Evolutionary conservation across 2,113 vertebrate genomes (phyloP).

Genomic region (Oncorhynchus keta): DNA sequence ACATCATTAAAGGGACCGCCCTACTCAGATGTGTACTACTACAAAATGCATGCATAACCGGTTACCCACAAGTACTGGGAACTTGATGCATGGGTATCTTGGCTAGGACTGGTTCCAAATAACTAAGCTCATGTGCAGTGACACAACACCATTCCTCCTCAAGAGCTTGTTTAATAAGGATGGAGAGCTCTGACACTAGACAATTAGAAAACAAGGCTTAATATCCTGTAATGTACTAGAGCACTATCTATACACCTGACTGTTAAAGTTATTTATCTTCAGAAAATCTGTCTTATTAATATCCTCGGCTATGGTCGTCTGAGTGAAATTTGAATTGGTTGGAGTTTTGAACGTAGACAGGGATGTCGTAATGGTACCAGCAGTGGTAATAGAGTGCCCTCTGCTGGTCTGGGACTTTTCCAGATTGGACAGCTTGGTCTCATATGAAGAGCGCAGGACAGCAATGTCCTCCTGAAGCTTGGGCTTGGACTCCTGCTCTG

Average conservation of each 20-base stretch:
- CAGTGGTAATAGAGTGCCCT: slow-evolving; percentile 42
- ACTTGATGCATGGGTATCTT: slow-evolving; percentile 33
- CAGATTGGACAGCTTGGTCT: slow-evolving; percentile 75
- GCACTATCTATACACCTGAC: too few relatives aligned
- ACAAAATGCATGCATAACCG: neutral
- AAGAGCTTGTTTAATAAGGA: slow-evolving; percentile 15
- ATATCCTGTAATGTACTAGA: neutral
- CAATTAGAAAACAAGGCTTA: neutral
- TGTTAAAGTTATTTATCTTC: too few relatives aligned
- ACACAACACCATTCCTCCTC: slow-evolving; percentile 26
- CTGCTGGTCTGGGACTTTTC: slow-evolving; percentile 61
- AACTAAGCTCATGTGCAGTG: slow-evolving; percentile 15
- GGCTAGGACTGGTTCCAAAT: slow-evolving; percentile 10
- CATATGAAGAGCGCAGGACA: slow-evolving; percentile 75
- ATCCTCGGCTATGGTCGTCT: too few relatives aligned
- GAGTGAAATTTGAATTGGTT: neutral
- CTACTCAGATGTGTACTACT: too few relatives aligned
- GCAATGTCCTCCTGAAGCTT: slow-evolving; percentile 82
- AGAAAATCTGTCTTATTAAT: too few relatives aligned
- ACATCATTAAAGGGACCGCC: neutral
- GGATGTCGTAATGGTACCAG: neutral
- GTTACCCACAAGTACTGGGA: neutral
- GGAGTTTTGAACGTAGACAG: neutral
- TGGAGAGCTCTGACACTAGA: slow-evolving; percentile 10
- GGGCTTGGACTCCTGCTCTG: too few relatives aligned